phyloP scores from a whole-genome alignment of 2,113 vertebrate species.

The Rousettus leschenaultii region DNA sequence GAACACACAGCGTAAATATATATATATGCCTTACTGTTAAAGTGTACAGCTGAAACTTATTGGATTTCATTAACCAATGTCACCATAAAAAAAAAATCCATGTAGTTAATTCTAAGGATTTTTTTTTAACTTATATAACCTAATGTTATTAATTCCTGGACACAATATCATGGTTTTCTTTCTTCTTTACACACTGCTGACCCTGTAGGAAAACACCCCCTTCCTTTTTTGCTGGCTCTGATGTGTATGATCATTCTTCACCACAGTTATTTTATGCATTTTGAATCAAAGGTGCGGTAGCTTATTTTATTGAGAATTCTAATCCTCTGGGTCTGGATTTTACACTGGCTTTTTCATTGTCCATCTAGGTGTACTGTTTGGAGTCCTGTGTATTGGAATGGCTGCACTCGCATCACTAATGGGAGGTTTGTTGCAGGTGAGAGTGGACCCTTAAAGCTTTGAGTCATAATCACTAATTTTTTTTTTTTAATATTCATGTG shows the following conservation, averaged over 20 bases:
- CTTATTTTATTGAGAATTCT: not conserved
- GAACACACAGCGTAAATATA: too few species aligned
- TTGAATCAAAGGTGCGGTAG: not conserved
- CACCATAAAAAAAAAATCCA: not conserved
- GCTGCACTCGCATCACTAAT: slow-evolving; percentile 92
- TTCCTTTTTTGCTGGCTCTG: not conserved
- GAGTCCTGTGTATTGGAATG: slow-evolving; percentile 94
- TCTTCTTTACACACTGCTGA: not conserved
- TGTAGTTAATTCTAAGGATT: slow-evolving; percentile 38
- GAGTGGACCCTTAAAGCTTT: not conserved
- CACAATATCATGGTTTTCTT: not conserved
- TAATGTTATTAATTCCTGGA: slow-evolving; percentile 29
- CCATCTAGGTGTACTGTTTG: slow-evolving; percentile 90
- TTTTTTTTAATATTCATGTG: not conserved
- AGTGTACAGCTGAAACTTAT: too few species aligned
- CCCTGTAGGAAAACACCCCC: not conserved
- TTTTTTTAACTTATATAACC: slow-evolving; percentile 34
- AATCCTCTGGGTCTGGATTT: not conserved
- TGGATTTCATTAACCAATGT: too few species aligned
- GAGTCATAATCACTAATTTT: not conserved
- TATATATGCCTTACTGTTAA: too few species aligned
- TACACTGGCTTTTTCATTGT: not conserved
- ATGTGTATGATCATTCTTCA: not conserved
- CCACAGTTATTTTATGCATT: not conserved
- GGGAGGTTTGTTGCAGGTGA: slow-evolving; percentile 93